Base-by-base conservation (phyloP, 2,113 vertebrate species). In the Nesospiza acunhae region DNA sequence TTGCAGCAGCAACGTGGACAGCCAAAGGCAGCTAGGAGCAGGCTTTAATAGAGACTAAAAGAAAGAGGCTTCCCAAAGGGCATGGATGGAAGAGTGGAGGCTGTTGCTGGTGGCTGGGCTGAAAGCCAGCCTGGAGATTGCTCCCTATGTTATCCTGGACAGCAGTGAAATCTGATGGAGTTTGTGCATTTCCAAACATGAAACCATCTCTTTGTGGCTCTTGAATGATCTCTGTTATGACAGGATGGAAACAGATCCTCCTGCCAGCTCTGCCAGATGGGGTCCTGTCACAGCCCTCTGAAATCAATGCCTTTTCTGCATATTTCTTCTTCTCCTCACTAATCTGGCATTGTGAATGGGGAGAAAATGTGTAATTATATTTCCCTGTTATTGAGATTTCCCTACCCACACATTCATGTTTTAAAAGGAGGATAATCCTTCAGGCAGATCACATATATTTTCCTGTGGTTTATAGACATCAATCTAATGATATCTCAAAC, bases 31-130 rank as follows among this genome's bases (percentile, higher is more conserved):
- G 16, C 10, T 15, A 68, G 47, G 62, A 80, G 47, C 46, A 90
- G 30, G 17, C 15, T 56, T 37, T 39, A 11, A 27, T 5, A 26
- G 31, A 67, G 8, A 21, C 8, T 20, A 26, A 62, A 70, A 67
- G 12, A n/a, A 42, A 74, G 26, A 62, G 19, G 23, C 13, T 83
- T 88, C 53, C 67, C 68, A 55, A 69, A 60, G 59, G 30, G 14
- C 13, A 5, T 0, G 0, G 21, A 33, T 9, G 13, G 35, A 76
- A 74, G 31, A 60, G 7, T 15, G 15, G 33, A 86, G 11, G 10
- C n/a, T 33, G 6, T 18, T 52, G 37, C 42, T 6, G 2, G 24
- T 31, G 72, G 33, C 31, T 68, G 58, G 39, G 33, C 62, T 73
- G 50, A 86, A 14, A 73, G 14, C 16, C 62, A 86, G 33, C 9